Evolutionary conservation across 2,113 vertebrate genomes (phyloP), one percentile per base, ranked within the genome.

Genomic region (Brachyistius frenatus): DNA sequence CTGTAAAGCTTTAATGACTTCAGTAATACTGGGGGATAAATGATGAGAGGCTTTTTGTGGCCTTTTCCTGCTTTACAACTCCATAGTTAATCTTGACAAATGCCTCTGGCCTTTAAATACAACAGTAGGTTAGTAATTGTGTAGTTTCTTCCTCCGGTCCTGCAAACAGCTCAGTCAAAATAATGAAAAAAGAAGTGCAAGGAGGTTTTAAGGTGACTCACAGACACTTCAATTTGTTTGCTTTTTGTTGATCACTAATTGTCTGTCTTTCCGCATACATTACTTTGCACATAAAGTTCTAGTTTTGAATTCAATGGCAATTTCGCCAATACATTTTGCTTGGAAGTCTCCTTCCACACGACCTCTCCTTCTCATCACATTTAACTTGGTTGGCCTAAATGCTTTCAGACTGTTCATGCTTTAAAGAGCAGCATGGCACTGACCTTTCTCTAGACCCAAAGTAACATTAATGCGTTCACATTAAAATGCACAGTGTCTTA

Each of bases 381-480:
- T 64, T 78, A 11, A 73, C 80, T 86, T 71, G 35, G 69, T 64
- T 74, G 69, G 55, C 75, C 64, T 35, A 31, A 74, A 83, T 74
- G 57, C 86, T 69, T 83, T 85, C 49, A 80, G 86, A 80, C 63
- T 6, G 67, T 73, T 71, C 80, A 46, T 66, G 66, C 56, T 85
- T 80, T 80, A 83, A 80, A 83, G 68, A 81, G 66, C 78, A 66
- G 35, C 30, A 55, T 10, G 23, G 35, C 68, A 15, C 62, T 86
- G 88, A 90, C 89, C 89, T 92, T 87, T 84, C 76, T 75, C 76
- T 62, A 30, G 57, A 88, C 74, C 52, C 55, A 56, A 6, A 86
- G 75, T 35, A 71, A 73, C 73, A 83, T 62, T 37, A 52, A 68
- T 8, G 58, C 0, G 5, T 60, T 73, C 56, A 61, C 50, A 82